phyloP scores from a whole-genome alignment of 1,140 invertebrate species.

The Cherax quadricarinatus region DNA sequence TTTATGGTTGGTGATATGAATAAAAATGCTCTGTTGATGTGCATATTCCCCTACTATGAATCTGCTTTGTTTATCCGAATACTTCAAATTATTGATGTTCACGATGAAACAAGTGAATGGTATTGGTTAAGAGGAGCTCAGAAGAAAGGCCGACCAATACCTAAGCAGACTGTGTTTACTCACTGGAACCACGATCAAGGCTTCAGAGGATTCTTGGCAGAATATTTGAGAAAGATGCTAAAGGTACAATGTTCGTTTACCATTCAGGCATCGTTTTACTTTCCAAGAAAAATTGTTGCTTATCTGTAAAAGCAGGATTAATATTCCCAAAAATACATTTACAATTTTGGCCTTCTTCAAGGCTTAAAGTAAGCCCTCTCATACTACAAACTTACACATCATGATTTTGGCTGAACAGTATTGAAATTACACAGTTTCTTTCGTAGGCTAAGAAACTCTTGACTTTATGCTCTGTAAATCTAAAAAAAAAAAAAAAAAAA shows the following conservation, averaged over 20 bases:
- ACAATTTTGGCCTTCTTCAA: too few relatives aligned
- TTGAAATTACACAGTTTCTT: too few relatives aligned
- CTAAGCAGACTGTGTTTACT: slow-evolving; percentile 85
- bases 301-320: too few relatives aligned
- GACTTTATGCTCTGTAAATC: too few relatives aligned
- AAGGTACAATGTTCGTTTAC: slow-evolving; percentile 77
- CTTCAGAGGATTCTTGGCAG: slow-evolving; percentile 86
- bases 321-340: too few relatives aligned
- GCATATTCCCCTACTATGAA: slow-evolving; percentile 94
- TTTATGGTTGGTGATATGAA: slow-evolving; percentile 94
- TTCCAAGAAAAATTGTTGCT: too few relatives aligned
- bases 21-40: slow-evolving; percentile 85
- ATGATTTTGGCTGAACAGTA: too few relatives aligned
- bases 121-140: slow-evolving; percentile 86
- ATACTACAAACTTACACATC: too few relatives aligned
- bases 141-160: slow-evolving; percentile 84
- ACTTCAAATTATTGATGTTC: slow-evolving; percentile 84
- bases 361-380: too few relatives aligned
- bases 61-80: slow-evolving; percentile 91
- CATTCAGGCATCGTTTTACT: too few relatives aligned
- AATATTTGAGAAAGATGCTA: slow-evolving; percentile 82
- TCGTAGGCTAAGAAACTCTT: too few relatives aligned
- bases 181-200: slow-evolving; percentile 83
- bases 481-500: too few relatives aligned
- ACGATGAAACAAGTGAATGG: slow-evolving; percentile 84